phyloP scores from a whole-genome alignment of 2,113 vertebrate genomes.

The Podocnemis expansa region DNA sequence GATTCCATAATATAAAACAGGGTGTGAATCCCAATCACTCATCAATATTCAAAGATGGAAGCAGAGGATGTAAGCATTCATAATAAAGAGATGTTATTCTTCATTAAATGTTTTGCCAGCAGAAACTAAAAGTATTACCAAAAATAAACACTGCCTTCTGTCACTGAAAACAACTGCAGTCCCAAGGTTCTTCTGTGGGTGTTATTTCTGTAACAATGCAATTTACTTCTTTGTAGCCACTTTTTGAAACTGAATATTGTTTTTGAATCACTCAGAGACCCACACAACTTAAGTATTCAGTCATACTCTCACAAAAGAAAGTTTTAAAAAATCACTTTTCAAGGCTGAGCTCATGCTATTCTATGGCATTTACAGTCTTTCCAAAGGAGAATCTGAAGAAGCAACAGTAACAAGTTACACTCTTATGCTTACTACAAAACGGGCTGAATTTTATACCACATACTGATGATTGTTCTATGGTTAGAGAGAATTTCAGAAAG shows the following conservation, averaged over 20 bases:
- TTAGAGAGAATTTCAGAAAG: conserved; percentile 39
- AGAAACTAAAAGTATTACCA: background rate
- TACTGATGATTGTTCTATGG: conserved; percentile 45
- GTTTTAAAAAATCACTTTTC: background rate
- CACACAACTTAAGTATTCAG: background rate
- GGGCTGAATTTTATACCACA: conserved; percentile 58
- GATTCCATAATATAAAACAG: background rate
- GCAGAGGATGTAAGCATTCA: accelerated
- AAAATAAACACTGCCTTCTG: background rate
- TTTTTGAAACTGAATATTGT: accelerated
- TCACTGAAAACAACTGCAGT: background rate
- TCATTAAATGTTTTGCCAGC: background rate
- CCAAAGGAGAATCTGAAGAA: conserved; percentile 2
- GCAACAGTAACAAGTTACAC: conserved; percentile 44
- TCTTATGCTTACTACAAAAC: conserved; percentile 50
- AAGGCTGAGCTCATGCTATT: background rate
- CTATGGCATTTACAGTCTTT: background rate
- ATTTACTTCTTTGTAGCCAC: background rate
- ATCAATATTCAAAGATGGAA: background rate
- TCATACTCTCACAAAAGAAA: background rate
- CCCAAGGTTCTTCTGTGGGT: background rate
- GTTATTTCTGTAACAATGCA: background rate
- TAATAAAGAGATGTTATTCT: background rate
- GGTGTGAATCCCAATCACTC: background rate
- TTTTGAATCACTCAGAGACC: background rate